A percentile compares a stretch with the other conserved stretches of the same genome.
phyloP scores from a whole-genome alignment of 1,140 invertebrate species.

The Polypedilum pembai region DNA sequence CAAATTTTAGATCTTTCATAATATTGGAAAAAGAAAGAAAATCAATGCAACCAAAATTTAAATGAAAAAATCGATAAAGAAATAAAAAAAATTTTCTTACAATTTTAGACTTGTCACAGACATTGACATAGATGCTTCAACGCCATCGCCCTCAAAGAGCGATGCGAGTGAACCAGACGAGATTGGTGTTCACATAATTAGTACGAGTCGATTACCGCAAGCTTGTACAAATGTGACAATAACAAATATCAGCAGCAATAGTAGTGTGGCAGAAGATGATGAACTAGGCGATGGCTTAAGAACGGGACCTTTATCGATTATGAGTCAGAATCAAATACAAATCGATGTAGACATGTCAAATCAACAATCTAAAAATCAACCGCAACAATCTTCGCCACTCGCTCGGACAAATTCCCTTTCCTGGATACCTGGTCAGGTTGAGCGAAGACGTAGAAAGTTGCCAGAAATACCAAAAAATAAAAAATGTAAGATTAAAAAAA shows the following conservation, averaged over 20 bases:
- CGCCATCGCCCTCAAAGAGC: constrained; percentile 65
- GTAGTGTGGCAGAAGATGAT: constrained; percentile 40
- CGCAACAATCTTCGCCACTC: constrained; percentile 40
- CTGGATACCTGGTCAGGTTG: constrained; percentile 44
- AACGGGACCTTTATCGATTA: constrained; percentile 36
- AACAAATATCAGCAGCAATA: constrained; percentile 32
- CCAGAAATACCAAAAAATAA: constrained; percentile 82
- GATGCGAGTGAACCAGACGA: constrained; percentile 39
- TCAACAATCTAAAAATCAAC: constrained; percentile 32
- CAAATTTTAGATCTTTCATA: no score
- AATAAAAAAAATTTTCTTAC: constrained; percentile 21
- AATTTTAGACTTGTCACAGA: constrained; percentile 66
- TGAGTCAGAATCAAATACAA: constrained; percentile 34
- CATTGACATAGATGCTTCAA: constrained; percentile 66
- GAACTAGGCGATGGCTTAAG: constrained; percentile 44
- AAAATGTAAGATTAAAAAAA: constrained; percentile 78
- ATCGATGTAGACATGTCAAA: no score
- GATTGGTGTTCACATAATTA: constrained; percentile 19
- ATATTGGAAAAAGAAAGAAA: neutral
- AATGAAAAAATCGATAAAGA: neutral
- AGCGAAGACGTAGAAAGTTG: constrained; percentile 66
- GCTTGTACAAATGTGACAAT: constrained; percentile 33
- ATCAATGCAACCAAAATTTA: constrained; percentile 15
- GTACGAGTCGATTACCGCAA: neutral
- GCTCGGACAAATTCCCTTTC: constrained; percentile 35